Conservation (phyloP, 2,797 vertebrate genomes). For the Gadopsis marmoratus region DNA sequence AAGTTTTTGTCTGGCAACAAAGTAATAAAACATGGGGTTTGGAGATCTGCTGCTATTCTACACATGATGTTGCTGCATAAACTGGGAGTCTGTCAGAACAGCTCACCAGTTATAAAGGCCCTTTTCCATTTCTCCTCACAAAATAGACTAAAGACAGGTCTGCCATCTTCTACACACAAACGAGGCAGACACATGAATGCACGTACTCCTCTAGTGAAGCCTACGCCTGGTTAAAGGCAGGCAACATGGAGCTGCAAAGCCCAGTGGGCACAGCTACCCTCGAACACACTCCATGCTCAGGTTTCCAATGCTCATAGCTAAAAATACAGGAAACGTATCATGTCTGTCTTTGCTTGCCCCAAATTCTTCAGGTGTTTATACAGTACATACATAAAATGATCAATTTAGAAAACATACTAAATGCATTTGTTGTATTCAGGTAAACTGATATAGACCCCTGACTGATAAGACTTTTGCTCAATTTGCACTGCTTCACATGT, state of each 20-base stretch:
- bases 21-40: too few relatives aligned
- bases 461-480: constrained; percentile 12
- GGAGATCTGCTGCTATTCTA: too few relatives aligned
- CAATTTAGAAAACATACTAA: constrained; percentile 10
- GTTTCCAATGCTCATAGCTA: constrained; percentile 80
- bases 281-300: constrained; percentile 70
- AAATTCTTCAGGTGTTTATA: constrained; percentile 58
- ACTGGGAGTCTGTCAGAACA: too few relatives aligned
- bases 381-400: constrained; percentile 10
- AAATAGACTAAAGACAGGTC: neutral
- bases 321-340: constrained; percentile 82
- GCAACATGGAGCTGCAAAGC: constrained; percentile 42
- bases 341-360: constrained; percentile 63
- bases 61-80: too few relatives aligned
- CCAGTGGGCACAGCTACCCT: constrained; percentile 38
- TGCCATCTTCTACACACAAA: neutral
- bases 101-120: neutral
- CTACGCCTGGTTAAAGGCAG: constrained; percentile 13
- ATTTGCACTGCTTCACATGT: constrained; percentile 6
- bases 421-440: neutral
- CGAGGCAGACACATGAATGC: constrained; percentile 14
- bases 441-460: neutral
- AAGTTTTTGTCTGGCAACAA: too few relatives aligned
- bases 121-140: neutral
- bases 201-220: neutral